Evolutionary conservation across 2,797 vertebrate genomes (phyloP).

Genomic region (Scarus forsteni): DNA sequence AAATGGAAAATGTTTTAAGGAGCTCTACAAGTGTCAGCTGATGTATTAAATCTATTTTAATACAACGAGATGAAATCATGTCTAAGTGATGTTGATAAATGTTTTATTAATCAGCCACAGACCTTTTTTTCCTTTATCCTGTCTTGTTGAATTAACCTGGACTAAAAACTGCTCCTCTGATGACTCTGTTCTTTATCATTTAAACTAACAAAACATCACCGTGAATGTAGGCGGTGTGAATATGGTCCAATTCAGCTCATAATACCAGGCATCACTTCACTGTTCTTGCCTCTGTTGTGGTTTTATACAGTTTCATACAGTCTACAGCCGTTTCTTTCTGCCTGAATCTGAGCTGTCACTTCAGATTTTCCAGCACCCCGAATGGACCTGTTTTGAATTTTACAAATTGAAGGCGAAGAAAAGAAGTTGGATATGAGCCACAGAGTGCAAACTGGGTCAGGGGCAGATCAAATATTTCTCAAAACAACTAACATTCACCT

Average conservation of each 20-base stretch:
- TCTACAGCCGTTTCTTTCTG: slow-evolving; percentile 13
- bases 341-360: slow-evolving; percentile 28
- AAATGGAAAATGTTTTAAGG: too few species aligned
- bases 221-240: not conserved
- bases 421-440: slow-evolving; percentile 19
- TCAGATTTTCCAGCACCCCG: slow-evolving; percentile 20
- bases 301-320: not conserved
- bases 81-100: slow-evolving; percentile 23
- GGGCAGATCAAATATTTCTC: slow-evolving; percentile 54
- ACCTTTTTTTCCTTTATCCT: slow-evolving; percentile 25
- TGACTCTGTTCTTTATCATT: slow-evolving; percentile 17
- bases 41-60: slow-evolving; percentile 1
- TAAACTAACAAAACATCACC: slow-evolving; percentile 10
- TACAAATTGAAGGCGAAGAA: slow-evolving; percentile 6
- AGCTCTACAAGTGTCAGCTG: not conserved
- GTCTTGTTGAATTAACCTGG: slow-evolving; percentile 39
- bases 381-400: slow-evolving; percentile 22
- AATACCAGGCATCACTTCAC: not conserved
- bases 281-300: slow-evolving; percentile 11
- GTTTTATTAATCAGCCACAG: slow-evolving; percentile 25
- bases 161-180: slow-evolving; percentile 9
- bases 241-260: not conserved
- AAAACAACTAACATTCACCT: slow-evolving; percentile 40
- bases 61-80: slow-evolving; percentile 4
- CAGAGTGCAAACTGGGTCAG: slow-evolving; percentile 41